Evolutionary conservation across 2,113 vertebrate genomes (phyloP).

Genomic region (Pipa parva): DNA sequence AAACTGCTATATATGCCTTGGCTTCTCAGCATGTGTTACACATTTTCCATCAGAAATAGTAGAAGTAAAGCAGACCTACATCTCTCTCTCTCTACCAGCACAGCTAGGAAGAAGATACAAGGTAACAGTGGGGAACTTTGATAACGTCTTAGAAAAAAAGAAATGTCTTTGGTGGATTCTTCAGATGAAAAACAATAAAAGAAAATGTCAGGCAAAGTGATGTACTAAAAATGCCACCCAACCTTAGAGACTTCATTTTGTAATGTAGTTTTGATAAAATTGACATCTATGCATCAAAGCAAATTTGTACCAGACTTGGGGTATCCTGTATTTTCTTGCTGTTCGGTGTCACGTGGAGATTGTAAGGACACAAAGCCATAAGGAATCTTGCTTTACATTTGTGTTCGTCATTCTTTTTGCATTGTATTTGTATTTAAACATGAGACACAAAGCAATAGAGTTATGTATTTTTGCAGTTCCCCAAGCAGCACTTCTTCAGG

Average conservation of each 20-base stretch:
- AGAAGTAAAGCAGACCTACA: conserved; percentile 43
- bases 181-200: conserved; percentile 30
- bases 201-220: conserved; percentile 35
- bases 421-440: too few relatives aligned
- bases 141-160: conserved; percentile 38
- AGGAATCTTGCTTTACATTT: too few relatives aligned
- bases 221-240: conserved; percentile 33
- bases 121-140: conserved; percentile 38
- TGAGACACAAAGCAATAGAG: too few relatives aligned
- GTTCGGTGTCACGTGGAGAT: not conserved
- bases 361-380: too few relatives aligned
- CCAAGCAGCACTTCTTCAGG: too few relatives aligned
- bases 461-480: too few relatives aligned
- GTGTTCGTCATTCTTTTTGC: too few relatives aligned
- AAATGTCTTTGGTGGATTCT: conserved; percentile 37
- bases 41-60: conserved; percentile 46
- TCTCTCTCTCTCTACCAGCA: conserved; percentile 44
- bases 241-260: conserved; percentile 11
- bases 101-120: conserved; percentile 31
- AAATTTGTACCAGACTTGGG: not conserved
- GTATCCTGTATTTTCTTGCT: not conserved
- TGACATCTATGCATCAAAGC: not conserved
- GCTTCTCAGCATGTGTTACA: conserved; percentile 46
- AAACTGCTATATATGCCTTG: conserved; percentile 15
- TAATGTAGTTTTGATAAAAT: not conserved